Evolutionary conservation across 1,140 invertebrate genomes (phyloP), one percentile per base, ranked within the genome.

Genomic region (Danaus plexippus): DNA sequence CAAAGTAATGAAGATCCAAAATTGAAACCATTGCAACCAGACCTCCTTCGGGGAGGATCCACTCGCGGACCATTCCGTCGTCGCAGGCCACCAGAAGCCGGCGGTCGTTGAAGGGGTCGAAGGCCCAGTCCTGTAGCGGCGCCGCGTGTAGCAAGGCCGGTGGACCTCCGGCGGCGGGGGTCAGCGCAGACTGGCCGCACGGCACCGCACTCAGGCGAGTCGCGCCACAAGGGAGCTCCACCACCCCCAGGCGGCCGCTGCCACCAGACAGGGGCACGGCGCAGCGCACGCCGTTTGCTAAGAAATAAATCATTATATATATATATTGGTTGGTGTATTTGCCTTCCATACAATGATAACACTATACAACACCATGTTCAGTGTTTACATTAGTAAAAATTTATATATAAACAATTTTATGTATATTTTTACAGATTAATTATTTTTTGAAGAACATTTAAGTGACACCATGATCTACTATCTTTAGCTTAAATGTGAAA

Each of bases 101-200:
- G 47, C 89, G 88, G 75, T 92, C 90, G 82, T 95, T 89, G 77
- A 97, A 98, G 2, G 96, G 96, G 90, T 98, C 96, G 94, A 95
- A 98, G 49, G 92, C 90, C 85, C 97, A 98, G 86, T 98, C 96
- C 90, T 95, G 94, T 7, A 97, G 92, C 63, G 93, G 95, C 57
- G 91, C 92, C 18, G 94, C 92, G 80, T 97, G 95, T 11, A 98
- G 92, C 59, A 98, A 95, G 56, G 92, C 92, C 11, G 93, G 93
- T 74, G 97, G 95, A 15, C 97, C 92, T 54, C 98, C 85, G n/a
- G 72, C 76, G 9, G 62, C 63, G 45, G 59, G 94, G 92, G 68
- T 66, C 12, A 32, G 67, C 13, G 80, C 96, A 94, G 0, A 94
- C 90, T 40, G 96, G 86, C 63, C 92, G 89, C 0, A 95, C 93